Evolutionary conservation across 2,888 invertebrate genomes (phyloP), one percentile per base, ranked within the genome.

Genomic region (Eucera pruinosa): DNA sequence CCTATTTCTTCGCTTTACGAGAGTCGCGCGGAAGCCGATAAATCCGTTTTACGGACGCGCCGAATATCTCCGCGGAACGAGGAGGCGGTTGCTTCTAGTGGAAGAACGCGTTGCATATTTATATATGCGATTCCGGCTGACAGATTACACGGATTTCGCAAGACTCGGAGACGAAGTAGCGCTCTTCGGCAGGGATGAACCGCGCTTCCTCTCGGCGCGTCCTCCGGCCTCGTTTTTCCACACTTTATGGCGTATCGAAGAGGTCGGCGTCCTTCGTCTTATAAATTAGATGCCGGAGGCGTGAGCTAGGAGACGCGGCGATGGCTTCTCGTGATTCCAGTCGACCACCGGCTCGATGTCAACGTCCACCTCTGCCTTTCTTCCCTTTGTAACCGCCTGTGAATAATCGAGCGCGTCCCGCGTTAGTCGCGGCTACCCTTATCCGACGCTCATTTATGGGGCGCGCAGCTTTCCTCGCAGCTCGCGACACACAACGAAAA

Each of bases 341-440:
- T n/a, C n/a, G n/a, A n/a, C n/a, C n/a, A n/a, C n/a, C n/a, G n/a
- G n/a, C n/a, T n/a, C n/a, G n/a, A n/a, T n/a, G n/a, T n/a, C n/a
- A n/a, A n/a, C n/a, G n/a, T n/a, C n/a, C n/a, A n/a, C n/a, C n/a
- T n/a, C n/a, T n/a, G n/a, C n/a, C n/a, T n/a, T n/a, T n/a, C n/a
- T n/a, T n/a, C n/a, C n/a, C n/a, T 20, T 45, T 69, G 58, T 80
- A 78, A 80, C 55, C 67, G 41, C 15, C 64, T 68, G 78, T 75
- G 71, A 80, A 75, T 78, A 78, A 78, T 80, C 75, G 78, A 68
- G 65, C 58, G 13, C 67, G 78, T 43, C 48, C 45, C 52, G 67
- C 67, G 25, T 78, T 71, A 70, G 55, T 68, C 54, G 50, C 52
- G 71, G 60, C 47, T 45, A 50, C 48, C 57, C 75, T 80, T 78